Evolutionary conservation across 23 tunicate genomes (phyloP).

Genomic region (Ciona savignyi): DNA sequence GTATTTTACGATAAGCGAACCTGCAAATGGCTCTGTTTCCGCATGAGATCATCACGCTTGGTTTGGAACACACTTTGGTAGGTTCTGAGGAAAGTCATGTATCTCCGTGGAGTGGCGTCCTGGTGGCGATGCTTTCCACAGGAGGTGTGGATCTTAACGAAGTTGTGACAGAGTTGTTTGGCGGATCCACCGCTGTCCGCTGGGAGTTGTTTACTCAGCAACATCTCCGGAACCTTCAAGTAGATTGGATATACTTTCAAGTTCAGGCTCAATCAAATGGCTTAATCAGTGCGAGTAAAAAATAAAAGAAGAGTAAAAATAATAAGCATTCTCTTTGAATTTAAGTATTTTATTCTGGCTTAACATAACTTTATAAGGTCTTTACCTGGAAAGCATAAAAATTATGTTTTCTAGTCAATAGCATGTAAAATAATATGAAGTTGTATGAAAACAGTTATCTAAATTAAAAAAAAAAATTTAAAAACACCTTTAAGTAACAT

Average conservation of each 20-base stretch:
- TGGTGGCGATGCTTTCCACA: constrained; percentile 16
- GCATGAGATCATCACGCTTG: constrained; percentile 37
- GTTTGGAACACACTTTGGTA: constrained; percentile 51
- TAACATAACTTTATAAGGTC: too few relatives aligned
- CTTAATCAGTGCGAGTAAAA: too few relatives aligned
- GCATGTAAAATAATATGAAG: too few relatives aligned
- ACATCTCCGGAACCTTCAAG: constrained; percentile 61
- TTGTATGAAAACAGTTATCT: too few relatives aligned
- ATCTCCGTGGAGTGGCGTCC: constrained; percentile 61
- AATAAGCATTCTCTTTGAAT: too few relatives aligned
- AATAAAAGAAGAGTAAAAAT: too few relatives aligned
- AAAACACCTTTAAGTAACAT: too few relatives aligned
- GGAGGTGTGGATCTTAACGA: constrained; percentile 70
- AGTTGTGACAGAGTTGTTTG: constrained; percentile 55
- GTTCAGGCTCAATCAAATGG: too few relatives aligned
- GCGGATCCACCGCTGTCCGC: constrained; percentile 26
- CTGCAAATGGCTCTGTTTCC: constrained; percentile 78
- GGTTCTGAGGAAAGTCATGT: constrained; percentile 60
- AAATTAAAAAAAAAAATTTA: too few relatives aligned
- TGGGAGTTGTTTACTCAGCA: constrained; percentile 61
- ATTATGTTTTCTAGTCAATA: too few relatives aligned
- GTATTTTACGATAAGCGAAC: constrained; percentile 9
- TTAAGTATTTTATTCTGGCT: too few relatives aligned
- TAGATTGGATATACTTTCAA: background rate
- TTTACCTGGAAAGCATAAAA: too few relatives aligned